Evolutionary conservation across 1,140 invertebrate genomes (phyloP).

Genomic region (Achroia grisella): DNA sequence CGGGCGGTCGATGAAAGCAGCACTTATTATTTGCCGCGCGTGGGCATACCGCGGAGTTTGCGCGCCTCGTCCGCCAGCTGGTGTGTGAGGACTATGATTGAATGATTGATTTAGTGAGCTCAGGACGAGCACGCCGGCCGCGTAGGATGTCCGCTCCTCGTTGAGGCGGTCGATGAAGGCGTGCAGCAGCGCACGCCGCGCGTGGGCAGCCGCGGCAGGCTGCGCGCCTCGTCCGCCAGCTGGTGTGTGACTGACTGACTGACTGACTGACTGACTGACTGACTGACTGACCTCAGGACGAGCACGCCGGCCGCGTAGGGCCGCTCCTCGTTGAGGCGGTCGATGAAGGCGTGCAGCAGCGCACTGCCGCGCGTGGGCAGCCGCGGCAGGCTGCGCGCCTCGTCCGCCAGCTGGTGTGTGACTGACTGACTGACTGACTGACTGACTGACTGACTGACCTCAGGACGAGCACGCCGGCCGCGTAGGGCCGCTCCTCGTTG

Average conservation of each 20-base stretch:
- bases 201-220: slow-evolving; percentile 87
- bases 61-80: slow-evolving; percentile 79
- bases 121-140: slow-evolving; percentile 87
- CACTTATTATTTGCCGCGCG: slow-evolving; percentile 85
- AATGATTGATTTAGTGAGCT: too few relatives aligned
- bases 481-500: slow-evolving; percentile 88
- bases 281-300: slow-evolving; percentile 88
- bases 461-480: slow-evolving; percentile 86
- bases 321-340: slow-evolving; percentile 88
- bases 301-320: slow-evolving; percentile 86
- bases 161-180: slow-evolving; percentile 90
- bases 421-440: too few relatives aligned
- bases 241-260: too few relatives aligned
- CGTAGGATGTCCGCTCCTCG: slow-evolving; percentile 88
- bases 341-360: slow-evolving; percentile 86
- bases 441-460: slow-evolving; percentile 75
- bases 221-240: slow-evolving; percentile 78
- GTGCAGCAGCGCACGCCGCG: slow-evolving; percentile 83
- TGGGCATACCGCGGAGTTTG: slow-evolving; percentile 86
- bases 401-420: slow-evolving; percentile 65
- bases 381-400: slow-evolving; percentile 85
- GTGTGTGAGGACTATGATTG: too few relatives aligned
- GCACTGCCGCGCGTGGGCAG: slow-evolving; percentile 85
- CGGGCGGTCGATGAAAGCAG: slow-evolving; percentile 86
- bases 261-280: too few relatives aligned